phyloP scores from a whole-genome alignment of 2,888 invertebrate species.

The Drosophila bunnanda region DNA sequence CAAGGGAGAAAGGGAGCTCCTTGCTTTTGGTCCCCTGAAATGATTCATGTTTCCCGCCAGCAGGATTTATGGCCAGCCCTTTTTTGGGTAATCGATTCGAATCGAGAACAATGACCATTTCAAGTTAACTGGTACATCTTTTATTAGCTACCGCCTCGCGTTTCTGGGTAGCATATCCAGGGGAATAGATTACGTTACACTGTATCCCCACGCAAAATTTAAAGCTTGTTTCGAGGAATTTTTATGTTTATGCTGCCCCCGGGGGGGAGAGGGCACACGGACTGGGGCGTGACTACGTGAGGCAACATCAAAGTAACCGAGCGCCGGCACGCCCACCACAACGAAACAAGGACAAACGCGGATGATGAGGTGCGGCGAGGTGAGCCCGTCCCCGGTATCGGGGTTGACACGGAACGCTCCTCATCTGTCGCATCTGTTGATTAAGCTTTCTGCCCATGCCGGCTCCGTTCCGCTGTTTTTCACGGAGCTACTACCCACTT shows the following conservation, averaged over 20 bases:
- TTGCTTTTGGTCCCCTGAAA: not conserved
- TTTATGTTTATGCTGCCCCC: conserved; percentile 50
- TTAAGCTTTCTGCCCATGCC: conserved; percentile 58
- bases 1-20: not conserved
- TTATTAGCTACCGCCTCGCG: conserved; percentile 26
- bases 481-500: conserved; percentile 45
- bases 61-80: conserved; percentile 39
- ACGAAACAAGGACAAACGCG: conserved; percentile 46
- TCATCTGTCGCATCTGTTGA: conserved; percentile 68
- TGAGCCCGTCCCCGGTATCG: conserved; percentile 17
- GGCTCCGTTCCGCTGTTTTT: conserved; percentile 24
- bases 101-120: conserved; percentile 39
- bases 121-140: conserved; percentile 30
- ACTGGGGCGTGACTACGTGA: conserved; percentile 53
- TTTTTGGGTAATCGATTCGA: conserved; percentile 44
- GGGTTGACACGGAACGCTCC: conserved; percentile 51
- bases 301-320: conserved; percentile 76
- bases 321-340: conserved; percentile 55
- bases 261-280: not conserved
- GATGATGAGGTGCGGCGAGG: conserved; percentile 27
- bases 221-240: conserved; percentile 41
- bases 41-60: conserved; percentile 22
- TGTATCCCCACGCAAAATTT: conserved; percentile 20
- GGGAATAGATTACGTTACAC: conserved; percentile 9
- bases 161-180: not conserved